Base-by-base conservation (phyloP, 2,113 vertebrate genomes). In the Atractosteus spatula region DNA sequence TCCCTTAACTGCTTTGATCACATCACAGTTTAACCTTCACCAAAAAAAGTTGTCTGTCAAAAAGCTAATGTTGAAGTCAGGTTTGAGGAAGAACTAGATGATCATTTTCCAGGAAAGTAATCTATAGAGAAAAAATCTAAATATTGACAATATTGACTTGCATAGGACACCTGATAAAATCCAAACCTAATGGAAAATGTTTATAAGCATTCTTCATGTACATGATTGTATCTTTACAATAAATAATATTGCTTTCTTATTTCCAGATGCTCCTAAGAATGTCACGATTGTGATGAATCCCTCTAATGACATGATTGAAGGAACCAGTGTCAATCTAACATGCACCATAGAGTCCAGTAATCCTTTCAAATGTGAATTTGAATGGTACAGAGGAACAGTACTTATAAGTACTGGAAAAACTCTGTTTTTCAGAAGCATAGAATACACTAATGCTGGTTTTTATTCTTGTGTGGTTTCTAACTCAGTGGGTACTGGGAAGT, bases 251-350 rank as follows among this genome's bases (percentile, higher is more conserved):
- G 17, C 47, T 62, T 47, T 71, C 3, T 78, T 12, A 78, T 71
- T 74, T 77, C 69, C 77, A 90, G 89, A 85, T 79, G 3, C 0
- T 0, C 86, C 89, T 7, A 69, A 69, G n/a, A 1, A 0, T 11
- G 82, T 88, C 8, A 5, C 0, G 0, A 17, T 29, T 29, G 17
- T 47, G 3, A 5, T 0, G 41, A 4, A 4, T 17, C 41, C 10
- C 8, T 41, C 6, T 0, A 8, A 0, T 0, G 5, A 3, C 3
- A 0, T 83, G 41, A 67, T 0, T 42, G 13, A 82, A 62, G 76
- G 78, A 54, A 13, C 74, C 0, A 0, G 0, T 0, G 17, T 90
- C 8, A 75, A 0, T 67, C 77, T 90, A 7, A 61, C 0, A 1
- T 91, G 89, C 66, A 0, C 0, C 2, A 76, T 84, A 1, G 8